Evolutionary conservation across 2,113 vertebrate species (phyloP), one percentile per base, ranked within the genome.

Genomic region (Nannobrachium achirus): DNA sequence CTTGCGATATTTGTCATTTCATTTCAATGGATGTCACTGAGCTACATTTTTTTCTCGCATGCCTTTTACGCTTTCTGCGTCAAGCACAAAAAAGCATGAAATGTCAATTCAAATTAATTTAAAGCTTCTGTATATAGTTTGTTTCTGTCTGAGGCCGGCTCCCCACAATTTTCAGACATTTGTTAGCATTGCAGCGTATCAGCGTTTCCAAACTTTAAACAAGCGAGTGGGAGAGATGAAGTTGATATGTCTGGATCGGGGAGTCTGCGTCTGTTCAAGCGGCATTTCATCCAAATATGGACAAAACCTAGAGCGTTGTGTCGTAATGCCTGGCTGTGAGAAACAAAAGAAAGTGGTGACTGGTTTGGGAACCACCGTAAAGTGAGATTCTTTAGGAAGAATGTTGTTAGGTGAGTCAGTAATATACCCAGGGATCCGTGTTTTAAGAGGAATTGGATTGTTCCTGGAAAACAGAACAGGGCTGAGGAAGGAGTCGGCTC

Each of bases 271-370:
- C 11, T 61, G 19, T 56, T 39, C 13, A 25, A 45, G 52, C 50
- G 9, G 40, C 19, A 45, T 38, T 60, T 59, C 46, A 49, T 53
- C 73, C 79, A 73, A 71, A 78, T 71, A 81, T 44, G 63, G 79
- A 45, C 64, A 59, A 73, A 61, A 45, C 40, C n/a, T n/a, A 55
- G 55, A 15, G 42, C 18, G 11, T 33, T 9, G 42, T 59, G 52
- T 55, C 18, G 20, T 19, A 69, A 45, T 61, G 18, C 19, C 48
- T 13, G 11, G n/a, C 61, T 53, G 45, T 48, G 59, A 67, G 55
- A 45, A 20, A 39, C 25, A 20, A 39, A 42, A 52, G 4, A n/a
- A 10, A 42, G 14, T 10, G 7, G 48, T 39, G 48, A 52, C 55
- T 13, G 15, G 39, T 53, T 33, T 20, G 39, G 40, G 56, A 42